A percentile compares a stretch with the other conserved stretches of the same genome.
phyloP scores from a whole-genome alignment of 2,888 invertebrate species.

The Metallyticus violacea region DNA sequence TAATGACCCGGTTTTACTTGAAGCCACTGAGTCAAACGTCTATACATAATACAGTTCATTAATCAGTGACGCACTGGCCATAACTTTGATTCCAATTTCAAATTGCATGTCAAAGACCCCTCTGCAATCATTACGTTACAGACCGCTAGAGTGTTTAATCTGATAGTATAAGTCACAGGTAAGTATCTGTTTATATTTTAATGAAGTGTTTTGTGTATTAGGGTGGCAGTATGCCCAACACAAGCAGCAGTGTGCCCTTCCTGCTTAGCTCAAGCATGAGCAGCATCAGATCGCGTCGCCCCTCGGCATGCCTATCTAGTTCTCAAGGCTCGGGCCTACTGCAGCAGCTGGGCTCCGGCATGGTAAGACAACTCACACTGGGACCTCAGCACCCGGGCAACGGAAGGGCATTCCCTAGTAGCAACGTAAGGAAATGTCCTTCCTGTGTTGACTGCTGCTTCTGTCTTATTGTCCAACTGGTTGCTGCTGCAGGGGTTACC shows the following conservation, averaged over 20 bases:
- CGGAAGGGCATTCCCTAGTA: constrained; percentile 54
- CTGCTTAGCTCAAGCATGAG: constrained; percentile 77
- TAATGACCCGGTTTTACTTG: too few species aligned
- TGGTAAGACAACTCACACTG: constrained; percentile 81
- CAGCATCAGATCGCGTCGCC: constrained; percentile 71
- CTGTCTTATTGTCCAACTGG: neutral
- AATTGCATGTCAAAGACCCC: too few species aligned
- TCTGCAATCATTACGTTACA: too few species aligned
- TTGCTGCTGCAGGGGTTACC: neutral
- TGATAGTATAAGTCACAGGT: too few species aligned
- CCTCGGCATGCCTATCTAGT: constrained; percentile 67
- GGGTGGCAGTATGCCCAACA: constrained; percentile 89
- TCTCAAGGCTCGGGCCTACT: constrained; percentile 74
- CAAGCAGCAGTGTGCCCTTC: constrained; percentile 84
- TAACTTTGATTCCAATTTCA: too few species aligned
- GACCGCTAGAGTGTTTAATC: too few species aligned
- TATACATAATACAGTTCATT: too few species aligned
- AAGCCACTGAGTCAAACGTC: too few species aligned
- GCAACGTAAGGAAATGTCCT: constrained; percentile 50
- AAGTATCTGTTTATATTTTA: too few species aligned
- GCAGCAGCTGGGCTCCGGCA: constrained; percentile 87
- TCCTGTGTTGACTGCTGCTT: constrained; percentile 32
- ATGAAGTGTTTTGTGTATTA: constrained; percentile 48
- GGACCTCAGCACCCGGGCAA: constrained; percentile 51
- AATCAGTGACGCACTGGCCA: too few species aligned